Evolutionary conservation across 2,888 invertebrate species (phyloP).

Genomic region (Mesorhabditis spiculigera): DNA sequence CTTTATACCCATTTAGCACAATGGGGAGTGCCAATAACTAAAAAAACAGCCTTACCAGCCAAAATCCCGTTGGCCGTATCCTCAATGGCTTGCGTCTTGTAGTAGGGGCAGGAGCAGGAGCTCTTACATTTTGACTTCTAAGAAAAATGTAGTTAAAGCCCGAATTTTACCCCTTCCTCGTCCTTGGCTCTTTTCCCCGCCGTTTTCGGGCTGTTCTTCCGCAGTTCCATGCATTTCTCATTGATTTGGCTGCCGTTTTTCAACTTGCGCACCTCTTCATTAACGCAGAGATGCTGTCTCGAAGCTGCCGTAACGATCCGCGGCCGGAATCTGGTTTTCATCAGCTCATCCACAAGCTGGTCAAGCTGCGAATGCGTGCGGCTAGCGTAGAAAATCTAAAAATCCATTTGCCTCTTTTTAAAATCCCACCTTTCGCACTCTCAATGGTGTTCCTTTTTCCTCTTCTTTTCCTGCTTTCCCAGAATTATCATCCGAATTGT

Average conservation of each 20-base stretch:
- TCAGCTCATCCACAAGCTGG: conserved; percentile 89
- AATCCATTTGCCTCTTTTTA: conserved; percentile 11
- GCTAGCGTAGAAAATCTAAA: conserved; percentile 82
- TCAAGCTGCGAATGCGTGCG: conserved; percentile 93
- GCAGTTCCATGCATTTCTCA: conserved; percentile 51
- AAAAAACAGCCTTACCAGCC: conserved; percentile 60
- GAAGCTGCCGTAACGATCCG: conserved; percentile 51
- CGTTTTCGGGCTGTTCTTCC: conserved; percentile 28
- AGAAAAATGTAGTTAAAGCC: background rate
- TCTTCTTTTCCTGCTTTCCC: conserved; percentile 12
- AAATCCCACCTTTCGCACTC: conserved; percentile 10
- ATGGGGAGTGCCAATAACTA: no score
- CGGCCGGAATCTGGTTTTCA: conserved; percentile 69
- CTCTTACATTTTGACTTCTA: conserved; percentile 15
- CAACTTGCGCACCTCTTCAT: conserved; percentile 69
- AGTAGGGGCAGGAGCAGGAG: conserved; percentile 68
- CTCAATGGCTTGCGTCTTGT: conserved; percentile 68
- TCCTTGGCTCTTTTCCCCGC: conserved; percentile 19
- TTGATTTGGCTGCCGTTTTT: conserved; percentile 40
- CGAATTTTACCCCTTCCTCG: conserved; percentile 7
- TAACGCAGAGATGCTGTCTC: conserved; percentile 76
- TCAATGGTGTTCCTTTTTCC: conserved; percentile 19
- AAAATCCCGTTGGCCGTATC: conserved; percentile 60
- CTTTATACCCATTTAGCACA: no score
- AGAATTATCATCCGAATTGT: conserved; percentile 28